Evolutionary conservation across 2,113 vertebrate genomes (phyloP), one percentile per base, ranked within the genome.

Genomic region (Saguinus midas): DNA sequence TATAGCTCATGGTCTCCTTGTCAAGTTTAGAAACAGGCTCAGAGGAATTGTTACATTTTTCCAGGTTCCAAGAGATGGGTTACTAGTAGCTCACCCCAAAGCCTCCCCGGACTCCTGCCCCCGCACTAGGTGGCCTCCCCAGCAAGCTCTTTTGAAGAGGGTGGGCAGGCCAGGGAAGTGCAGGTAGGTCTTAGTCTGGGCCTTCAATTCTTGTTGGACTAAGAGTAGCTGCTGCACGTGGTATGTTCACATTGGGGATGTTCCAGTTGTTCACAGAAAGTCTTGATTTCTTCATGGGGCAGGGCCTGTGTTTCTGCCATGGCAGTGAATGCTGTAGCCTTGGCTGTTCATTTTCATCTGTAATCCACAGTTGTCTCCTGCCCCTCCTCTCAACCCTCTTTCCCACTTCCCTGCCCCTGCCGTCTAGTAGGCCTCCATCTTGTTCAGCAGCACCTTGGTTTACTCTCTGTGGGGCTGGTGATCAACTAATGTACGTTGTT

Each of bases 341-440:
- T 50, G 1, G 11, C 8, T 61, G 13, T 87, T 29, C 90, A 13
- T 0, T 7, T 40, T 27, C 21, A 5, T 29, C 8, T 61, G 83
- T 37, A 37, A 25, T 91, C 68, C 23, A 20, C 92, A 32, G 12
- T 10, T 0, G 35, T 13, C 21, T 40, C 16, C 78, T 66, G 8
- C 37, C n/a, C 20, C 0, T 61, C 40, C 50, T 35, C 11, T 68
- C 17, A 29, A 17, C 21, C 43, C 25, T 27, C 13, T 83, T 18
- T 40, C 37, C 0, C 0, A 14, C 75, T 43, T 5, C 3, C 11
- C 1, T 0, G 20, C 29, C 9, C 2, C 14, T 50, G 43, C 11
- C 1, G 81, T 32, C 3, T 16, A 17, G 79, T 9, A 66, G 52
- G 45, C 48, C 61, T 66, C 78, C 32, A 13, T 55, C 93, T 50